Percentiles rank a stretch among this genome's conserved stretches.
Conservation (phyloP, 2,797 vertebrate genomes). For the Phoebastria nigripes region DNA sequence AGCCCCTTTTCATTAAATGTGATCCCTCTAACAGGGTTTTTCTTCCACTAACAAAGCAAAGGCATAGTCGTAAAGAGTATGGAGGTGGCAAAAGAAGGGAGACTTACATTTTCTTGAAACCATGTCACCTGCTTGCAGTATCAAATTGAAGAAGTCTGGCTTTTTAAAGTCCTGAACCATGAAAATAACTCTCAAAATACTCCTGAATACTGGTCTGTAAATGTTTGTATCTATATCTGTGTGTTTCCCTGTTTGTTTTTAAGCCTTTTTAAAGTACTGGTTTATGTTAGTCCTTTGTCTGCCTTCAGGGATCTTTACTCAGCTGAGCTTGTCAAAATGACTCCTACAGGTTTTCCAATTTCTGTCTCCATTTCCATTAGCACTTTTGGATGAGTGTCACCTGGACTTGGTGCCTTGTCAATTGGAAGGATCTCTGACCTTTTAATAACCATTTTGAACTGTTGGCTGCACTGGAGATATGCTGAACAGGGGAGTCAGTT, state of each 20-base stretch:
- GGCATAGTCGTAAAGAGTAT: neutral
- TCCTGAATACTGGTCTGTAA: neutral
- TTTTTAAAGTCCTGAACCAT: neutral
- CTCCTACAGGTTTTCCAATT: conserved; percentile 47
- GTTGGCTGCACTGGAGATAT: neutral
- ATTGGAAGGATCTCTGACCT: conserved; percentile 27
- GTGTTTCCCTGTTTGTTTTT: neutral
- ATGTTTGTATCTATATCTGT: neutral
- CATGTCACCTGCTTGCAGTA: neutral
- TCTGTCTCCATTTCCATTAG: conserved; percentile 56
- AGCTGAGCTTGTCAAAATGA: conserved; percentile 44
- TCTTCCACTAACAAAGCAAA: neutral
- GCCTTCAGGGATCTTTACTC: neutral
- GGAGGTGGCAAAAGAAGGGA: neutral
- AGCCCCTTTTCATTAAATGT: conserved; percentile 28
- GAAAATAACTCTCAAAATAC: neutral
- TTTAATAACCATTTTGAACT: conserved; percentile 47
- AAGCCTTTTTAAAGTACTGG: neutral
- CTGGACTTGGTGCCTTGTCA: conserved; percentile 31
- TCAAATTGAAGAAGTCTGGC: neutral
- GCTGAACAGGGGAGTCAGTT: neutral
- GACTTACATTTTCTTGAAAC: neutral
- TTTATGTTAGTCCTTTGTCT: neutral
- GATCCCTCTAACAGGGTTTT: neutral
- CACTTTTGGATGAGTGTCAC: conserved; percentile 53